These are phyloP conservation scores for Thaumetopoea pityocampa DNA, from an alignment of 1,140 invertebrate genomes.

Conservation along the genomic window DNA sequence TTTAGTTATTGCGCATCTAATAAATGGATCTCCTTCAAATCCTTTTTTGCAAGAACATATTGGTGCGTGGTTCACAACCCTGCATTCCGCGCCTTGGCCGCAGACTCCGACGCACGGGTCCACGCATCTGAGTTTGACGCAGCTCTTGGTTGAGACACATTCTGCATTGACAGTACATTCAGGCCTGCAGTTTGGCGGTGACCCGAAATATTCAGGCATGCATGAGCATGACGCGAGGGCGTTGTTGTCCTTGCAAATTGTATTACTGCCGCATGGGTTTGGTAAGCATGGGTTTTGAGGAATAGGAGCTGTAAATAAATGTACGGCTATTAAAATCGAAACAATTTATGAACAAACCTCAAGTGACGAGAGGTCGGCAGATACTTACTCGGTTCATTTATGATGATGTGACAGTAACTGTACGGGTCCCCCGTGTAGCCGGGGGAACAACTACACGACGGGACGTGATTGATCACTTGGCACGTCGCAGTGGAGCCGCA, in stretches of 20 bases:
- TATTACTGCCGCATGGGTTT: constrained; percentile 85
- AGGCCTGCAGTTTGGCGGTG: constrained; percentile 81
- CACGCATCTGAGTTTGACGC: constrained; percentile 80
- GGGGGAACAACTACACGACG: constrained; percentile 81
- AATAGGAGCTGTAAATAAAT: constrained; percentile 39
- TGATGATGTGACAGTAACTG: constrained; percentile 76
- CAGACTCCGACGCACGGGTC: constrained; percentile 83
- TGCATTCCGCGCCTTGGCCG: constrained; percentile 85
- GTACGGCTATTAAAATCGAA: background rate
- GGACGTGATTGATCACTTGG: constrained; percentile 81
- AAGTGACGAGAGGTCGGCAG: no score
- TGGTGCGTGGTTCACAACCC: constrained; percentile 85
- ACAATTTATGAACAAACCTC: no score
- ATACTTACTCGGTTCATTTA: constrained; percentile 71
- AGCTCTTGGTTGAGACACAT: constrained; percentile 89
- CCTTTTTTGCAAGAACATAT: constrained; percentile 80
- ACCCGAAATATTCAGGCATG: constrained; percentile 78
- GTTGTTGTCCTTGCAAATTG: constrained; percentile 81
- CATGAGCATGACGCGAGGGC: constrained; percentile 79
- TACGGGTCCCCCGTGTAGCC: constrained; percentile 86
- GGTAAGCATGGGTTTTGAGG: constrained; percentile 79
- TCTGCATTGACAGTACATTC: constrained; percentile 89
- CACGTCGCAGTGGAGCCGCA: constrained; percentile 82
- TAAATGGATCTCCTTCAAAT: constrained; percentile 82
- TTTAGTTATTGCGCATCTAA: constrained; percentile 70